phyloP scores from a whole-genome alignment of 35 echinoderm and acorn worm genomes.

The Apostichopus californicus region DNA sequence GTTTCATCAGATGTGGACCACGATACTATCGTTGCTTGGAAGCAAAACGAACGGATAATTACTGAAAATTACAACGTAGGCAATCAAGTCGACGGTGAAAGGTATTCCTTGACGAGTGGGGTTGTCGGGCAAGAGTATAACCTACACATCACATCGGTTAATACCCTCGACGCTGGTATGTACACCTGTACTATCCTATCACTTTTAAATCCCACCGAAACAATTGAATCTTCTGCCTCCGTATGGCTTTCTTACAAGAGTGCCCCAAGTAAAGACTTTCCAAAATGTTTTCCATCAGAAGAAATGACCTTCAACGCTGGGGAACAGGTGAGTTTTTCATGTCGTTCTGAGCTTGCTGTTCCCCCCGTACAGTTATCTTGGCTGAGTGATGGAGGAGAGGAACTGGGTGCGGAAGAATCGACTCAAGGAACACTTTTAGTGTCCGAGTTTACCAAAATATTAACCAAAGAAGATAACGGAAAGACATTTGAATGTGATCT shows the following conservation, averaged over 20 bases:
- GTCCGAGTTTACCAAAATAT: slow-evolving; percentile 18
- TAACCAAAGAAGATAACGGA: slow-evolving; percentile 33
- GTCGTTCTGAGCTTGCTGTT: slow-evolving; percentile 45
- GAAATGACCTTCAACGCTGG: slow-evolving; percentile 15
- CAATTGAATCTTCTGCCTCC: not conserved
- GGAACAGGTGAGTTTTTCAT: slow-evolving; percentile 16
- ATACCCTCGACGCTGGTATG: slow-evolving; percentile 9
- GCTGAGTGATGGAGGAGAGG: not conserved
- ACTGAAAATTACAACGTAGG: not conserved
- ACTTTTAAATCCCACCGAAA: not conserved
- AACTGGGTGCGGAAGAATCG: not conserved
- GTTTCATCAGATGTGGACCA: not conserved
- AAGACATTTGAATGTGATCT: slow-evolving; percentile 29
- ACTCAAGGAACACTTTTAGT: not conserved
- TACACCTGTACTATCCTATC: slow-evolving; percentile 34
- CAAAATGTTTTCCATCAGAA: slow-evolving; percentile 12
- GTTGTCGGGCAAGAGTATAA: slow-evolving; percentile 18
- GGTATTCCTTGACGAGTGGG: slow-evolving; percentile 43
- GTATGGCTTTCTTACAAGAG: slow-evolving; percentile 14
- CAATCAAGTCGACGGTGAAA: not conserved
- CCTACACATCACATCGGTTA: slow-evolving; percentile 30
- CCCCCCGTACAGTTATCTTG: slow-evolving; percentile 34
- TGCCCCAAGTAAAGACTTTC: not conserved
- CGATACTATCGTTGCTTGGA: slow-evolving; percentile 27
- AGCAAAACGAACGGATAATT: slow-evolving; percentile 13